These are phyloP conservation scores for Exocentrus adspersus DNA, from an alignment of 2,888 invertebrate species.

Conservation along the genomic window DNA sequence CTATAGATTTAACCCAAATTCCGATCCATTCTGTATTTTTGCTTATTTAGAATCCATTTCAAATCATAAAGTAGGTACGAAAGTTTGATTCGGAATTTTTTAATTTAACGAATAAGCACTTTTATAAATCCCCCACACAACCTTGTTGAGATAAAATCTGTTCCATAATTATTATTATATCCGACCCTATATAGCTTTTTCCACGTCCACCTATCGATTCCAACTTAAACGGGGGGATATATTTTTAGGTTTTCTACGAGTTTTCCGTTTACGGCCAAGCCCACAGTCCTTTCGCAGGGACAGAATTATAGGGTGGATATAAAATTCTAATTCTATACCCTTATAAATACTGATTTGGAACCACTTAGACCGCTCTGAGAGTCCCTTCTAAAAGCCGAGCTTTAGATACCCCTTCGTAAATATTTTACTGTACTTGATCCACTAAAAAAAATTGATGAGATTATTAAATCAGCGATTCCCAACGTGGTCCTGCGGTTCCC, in stretches of 20 bases:
- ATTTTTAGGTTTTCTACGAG: neutral
- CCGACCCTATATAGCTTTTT: neutral
- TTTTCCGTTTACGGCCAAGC: neutral
- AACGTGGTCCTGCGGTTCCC: no score
- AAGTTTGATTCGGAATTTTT: no score
- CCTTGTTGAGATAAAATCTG: neutral
- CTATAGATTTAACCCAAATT: neutral
- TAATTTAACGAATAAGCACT: no score
- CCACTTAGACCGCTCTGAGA: neutral
- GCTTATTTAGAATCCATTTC: no score
- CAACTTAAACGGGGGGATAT: neutral
- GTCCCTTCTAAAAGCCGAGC: no score
- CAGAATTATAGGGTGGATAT: neutral
- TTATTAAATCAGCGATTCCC: no score
- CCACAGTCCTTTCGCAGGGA: neutral
- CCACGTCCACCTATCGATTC: neutral
- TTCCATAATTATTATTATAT: neutral
- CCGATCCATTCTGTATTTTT: neutral
- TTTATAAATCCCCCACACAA: no score
- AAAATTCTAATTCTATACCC: constrained; percentile 5
- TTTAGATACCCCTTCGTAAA: no score
- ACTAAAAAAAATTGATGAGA: no score
- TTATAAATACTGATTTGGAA: neutral
- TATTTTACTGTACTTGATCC: no score
- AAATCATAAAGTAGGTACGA: no score